Evolutionary conservation across 1,140 invertebrate species (phyloP).

Genomic region (Drosophila serrata): DNA sequence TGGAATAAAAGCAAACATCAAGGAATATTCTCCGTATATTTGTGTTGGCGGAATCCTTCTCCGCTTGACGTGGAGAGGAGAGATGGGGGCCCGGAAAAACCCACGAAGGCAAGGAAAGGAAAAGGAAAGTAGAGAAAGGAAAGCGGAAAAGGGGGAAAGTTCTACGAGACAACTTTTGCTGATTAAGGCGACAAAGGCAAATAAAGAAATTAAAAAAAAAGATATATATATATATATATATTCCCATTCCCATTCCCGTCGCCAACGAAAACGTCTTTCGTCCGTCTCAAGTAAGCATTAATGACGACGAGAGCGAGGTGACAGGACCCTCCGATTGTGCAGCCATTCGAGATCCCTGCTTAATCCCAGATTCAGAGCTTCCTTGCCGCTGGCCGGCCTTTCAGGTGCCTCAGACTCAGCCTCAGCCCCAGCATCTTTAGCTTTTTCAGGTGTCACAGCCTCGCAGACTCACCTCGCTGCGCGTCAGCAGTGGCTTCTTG

Average conservation of each 20-base stretch:
- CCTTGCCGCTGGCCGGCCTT: not conserved
- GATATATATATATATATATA: slow-evolving; percentile 12
- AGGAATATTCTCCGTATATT: slow-evolving; percentile 47
- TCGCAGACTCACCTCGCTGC: slow-evolving; percentile 84
- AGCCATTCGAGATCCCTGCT: slow-evolving; percentile 33
- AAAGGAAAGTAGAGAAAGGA: slow-evolving; percentile 12
- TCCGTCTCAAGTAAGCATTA: slow-evolving; percentile 19
- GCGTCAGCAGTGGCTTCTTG: slow-evolving; percentile 80
- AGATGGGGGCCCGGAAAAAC: slow-evolving; percentile 12
- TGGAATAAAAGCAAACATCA: slow-evolving; percentile 52
- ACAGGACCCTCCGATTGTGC: slow-evolving; percentile 29
- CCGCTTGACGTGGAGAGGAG: slow-evolving; percentile 17
- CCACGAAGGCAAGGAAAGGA: slow-evolving; percentile 29
- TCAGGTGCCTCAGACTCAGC: slow-evolving; percentile 1
- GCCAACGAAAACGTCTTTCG: slow-evolving; percentile 5
- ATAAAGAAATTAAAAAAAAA: slow-evolving; percentile 54
- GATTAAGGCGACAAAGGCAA: slow-evolving; percentile 52
- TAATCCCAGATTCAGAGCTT: slow-evolving; percentile 11
- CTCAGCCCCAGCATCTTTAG: not conserved
- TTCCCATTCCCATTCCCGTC: slow-evolving; percentile 5
- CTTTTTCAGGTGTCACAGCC: not conserved
- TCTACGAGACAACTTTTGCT: slow-evolving; percentile 47
- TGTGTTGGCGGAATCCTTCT: slow-evolving; percentile 43
- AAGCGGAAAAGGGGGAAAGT: slow-evolving; percentile 25
- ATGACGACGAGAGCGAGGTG: slow-evolving; percentile 19